phyloP scores from a whole-genome alignment of 2,797 vertebrate genomes.

The Takifugu rubripes region DNA sequence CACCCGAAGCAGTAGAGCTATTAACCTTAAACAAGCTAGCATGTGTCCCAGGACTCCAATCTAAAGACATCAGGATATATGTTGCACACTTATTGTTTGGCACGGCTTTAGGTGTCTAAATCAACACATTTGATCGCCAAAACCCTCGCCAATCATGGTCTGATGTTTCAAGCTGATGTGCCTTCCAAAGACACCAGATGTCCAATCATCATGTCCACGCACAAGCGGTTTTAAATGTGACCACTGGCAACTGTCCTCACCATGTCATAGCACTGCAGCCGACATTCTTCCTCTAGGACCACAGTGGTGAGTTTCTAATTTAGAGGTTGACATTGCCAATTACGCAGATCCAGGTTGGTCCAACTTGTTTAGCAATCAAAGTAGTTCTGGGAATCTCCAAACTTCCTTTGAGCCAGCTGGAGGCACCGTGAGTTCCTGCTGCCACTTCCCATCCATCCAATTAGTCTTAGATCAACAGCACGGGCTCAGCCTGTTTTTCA shows the following conservation, averaged over 20 bases:
- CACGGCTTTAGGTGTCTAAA: too few relatives aligned
- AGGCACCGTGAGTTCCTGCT: slow-evolving; percentile 22
- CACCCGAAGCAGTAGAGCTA: too few relatives aligned
- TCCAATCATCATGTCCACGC: too few relatives aligned
- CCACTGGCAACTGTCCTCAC: background rate
- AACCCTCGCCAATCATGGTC: too few relatives aligned
- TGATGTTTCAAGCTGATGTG: too few relatives aligned
- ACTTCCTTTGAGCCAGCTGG: slow-evolving; percentile 40
- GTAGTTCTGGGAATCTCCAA: slow-evolving; percentile 24
- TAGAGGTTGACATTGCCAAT: slow-evolving; percentile 20
- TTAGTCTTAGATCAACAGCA: slow-evolving; percentile 18
- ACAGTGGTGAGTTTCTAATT: slow-evolving; percentile 19
- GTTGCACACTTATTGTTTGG: too few relatives aligned
- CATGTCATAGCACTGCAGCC: background rate
- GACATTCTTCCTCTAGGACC: background rate
- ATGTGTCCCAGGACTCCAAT: too few relatives aligned
- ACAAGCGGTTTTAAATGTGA: too few relatives aligned
- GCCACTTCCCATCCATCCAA: slow-evolving; percentile 33
- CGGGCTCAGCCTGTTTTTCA: slow-evolving; percentile 4
- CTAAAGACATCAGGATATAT: too few relatives aligned
- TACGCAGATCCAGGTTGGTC: slow-evolving; percentile 24
- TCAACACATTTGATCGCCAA: too few relatives aligned
- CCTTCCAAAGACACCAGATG: too few relatives aligned
- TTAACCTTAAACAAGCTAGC: too few relatives aligned
- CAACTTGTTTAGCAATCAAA: slow-evolving; percentile 32